These are phyloP conservation scores for Drosophila parvula DNA, from an alignment of 1,140 invertebrate genomes.

Conservation along the genomic window DNA sequence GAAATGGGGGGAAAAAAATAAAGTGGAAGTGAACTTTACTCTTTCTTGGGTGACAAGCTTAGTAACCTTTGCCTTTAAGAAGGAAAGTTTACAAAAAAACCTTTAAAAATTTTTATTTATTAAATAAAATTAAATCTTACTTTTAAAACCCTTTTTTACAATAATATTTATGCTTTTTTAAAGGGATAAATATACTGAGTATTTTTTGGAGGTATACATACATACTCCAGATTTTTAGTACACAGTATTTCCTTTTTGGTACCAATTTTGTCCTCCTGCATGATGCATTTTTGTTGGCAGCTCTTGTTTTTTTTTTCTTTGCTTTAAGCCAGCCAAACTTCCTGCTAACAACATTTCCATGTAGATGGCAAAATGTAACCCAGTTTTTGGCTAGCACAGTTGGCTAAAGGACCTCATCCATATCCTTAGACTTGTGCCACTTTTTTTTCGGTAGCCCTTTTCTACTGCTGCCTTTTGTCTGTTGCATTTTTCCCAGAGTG, in stretches of 20 bases:
- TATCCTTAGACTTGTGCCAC: constrained; percentile 36
- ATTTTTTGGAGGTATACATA: neutral
- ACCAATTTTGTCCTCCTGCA: constrained; percentile 40
- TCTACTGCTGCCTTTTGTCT: constrained; percentile 32
- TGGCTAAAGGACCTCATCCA: constrained; percentile 37
- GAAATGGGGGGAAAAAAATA: constrained; percentile 17
- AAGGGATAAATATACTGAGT: neutral
- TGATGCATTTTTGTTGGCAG: constrained; percentile 45
- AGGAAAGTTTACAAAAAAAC: neutral
- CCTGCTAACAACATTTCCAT: constrained; percentile 74
- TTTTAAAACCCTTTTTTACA: too few species aligned
- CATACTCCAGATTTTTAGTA: neutral
- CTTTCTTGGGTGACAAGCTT: neutral
- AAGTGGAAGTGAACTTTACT: constrained; percentile 18
- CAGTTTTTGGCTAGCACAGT: constrained; percentile 61
- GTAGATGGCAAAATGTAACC: constrained; percentile 71
- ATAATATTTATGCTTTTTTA: too few species aligned
- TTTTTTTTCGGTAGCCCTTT: constrained; percentile 21
- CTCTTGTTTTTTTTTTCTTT: constrained; percentile 1
- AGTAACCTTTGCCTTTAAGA: neutral
- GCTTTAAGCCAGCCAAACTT: constrained; percentile 48
- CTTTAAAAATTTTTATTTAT: too few species aligned
- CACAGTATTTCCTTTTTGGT: constrained; percentile 3
- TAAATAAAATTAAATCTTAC: too few species aligned
- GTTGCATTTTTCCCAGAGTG: constrained; percentile 64